Percentiles rank a stretch among this genome's conserved stretches.
These are phyloP conservation scores for Ectobius pallidus DNA, from an alignment of 2,888 invertebrate species.

Conservation along the genomic window DNA sequence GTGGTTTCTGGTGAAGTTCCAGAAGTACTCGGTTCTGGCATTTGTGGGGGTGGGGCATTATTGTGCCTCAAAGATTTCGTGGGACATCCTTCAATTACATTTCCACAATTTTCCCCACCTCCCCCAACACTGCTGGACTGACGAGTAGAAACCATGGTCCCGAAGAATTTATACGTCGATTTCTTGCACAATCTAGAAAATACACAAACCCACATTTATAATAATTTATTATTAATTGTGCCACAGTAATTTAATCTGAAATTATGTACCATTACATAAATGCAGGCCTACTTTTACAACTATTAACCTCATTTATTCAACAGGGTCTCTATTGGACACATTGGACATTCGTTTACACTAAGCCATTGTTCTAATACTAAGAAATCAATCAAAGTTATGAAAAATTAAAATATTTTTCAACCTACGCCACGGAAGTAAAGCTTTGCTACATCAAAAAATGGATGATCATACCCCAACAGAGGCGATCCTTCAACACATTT, in stretches of 20 bases:
- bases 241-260: background rate
- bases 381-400: conserved; percentile 9
- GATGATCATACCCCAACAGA: conserved; percentile 40
- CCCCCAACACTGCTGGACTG: conserved; percentile 56
- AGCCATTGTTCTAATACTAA: background rate
- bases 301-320: background rate
- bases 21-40: conserved; percentile 32
- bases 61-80: conserved; percentile 23
- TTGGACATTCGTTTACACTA: background rate
- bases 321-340: background rate
- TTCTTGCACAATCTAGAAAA: background rate
- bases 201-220: background rate
- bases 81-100: conserved; percentile 25
- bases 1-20: conserved; percentile 47
- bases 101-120: conserved; percentile 34
- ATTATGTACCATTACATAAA: background rate
- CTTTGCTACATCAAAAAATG: conserved; percentile 36
- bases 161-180: background rate
- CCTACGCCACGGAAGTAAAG: conserved; percentile 36
- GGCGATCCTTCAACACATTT: conserved; percentile 37
- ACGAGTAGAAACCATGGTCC: conserved; percentile 62
- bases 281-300: background rate
- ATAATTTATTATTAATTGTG: background rate
- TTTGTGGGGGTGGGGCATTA: conserved; percentile 43
- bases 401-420: conserved; percentile 18